A percentile compares a stretch with the other conserved stretches of the same genome.
Evolutionary conservation across 2,888 invertebrate genomes (phyloP).

Genomic region (Ophonus ardosiacus): DNA sequence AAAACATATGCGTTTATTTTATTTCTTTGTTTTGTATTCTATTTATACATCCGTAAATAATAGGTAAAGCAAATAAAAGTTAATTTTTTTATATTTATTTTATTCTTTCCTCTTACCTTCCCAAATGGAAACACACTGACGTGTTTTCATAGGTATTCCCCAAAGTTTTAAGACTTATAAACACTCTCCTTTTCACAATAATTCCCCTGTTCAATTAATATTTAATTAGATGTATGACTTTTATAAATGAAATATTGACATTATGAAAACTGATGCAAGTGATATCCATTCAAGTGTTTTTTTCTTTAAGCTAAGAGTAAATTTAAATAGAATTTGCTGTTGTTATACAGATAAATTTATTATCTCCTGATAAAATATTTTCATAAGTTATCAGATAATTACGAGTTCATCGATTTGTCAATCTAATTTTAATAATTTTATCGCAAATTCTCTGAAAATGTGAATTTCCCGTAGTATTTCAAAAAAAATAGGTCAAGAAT

Average conservation of each 20-base stretch:
- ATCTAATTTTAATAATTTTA: constrained; percentile 7
- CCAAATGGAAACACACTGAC: not conserved
- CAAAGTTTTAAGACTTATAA: not conserved
- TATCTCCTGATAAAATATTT: not conserved
- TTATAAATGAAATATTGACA: not conserved
- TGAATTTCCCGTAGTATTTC: not conserved
- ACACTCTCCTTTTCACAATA: not conserved
- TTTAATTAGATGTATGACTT: not conserved
- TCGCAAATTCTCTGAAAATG: not conserved
- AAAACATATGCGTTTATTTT: too few species aligned
- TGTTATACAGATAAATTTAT: constrained; percentile 12
- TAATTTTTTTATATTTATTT: too few species aligned
- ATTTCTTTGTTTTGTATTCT: too few species aligned
- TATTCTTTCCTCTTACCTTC: not conserved
- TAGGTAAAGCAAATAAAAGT: too few species aligned
- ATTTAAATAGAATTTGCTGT: constrained; percentile 4
- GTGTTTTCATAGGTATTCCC: not conserved
- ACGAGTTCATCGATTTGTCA: constrained; percentile 11
- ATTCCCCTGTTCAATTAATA: not conserved
- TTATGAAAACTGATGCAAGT: not conserved
- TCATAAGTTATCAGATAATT: not conserved
- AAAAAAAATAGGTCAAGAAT: not conserved
- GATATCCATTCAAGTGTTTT: not conserved
- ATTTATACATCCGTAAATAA: too few species aligned
- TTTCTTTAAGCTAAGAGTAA: not conserved